Evolutionary conservation across 37 sponge, comb jelly and placozoan genomes (phyloP).

Genomic region (Eunapius fragilis): DNA sequence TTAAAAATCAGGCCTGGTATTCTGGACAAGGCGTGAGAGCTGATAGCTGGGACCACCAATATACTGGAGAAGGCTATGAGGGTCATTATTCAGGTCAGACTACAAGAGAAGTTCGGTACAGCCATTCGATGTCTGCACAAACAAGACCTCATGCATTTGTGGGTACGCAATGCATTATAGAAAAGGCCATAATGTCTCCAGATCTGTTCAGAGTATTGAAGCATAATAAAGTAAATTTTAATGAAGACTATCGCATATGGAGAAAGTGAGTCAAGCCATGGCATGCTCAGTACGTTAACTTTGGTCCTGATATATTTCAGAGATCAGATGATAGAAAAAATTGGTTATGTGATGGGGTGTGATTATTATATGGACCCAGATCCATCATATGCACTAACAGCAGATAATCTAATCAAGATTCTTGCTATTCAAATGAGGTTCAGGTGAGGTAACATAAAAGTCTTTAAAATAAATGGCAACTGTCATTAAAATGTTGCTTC

Average conservation of each 20-base stretch:
- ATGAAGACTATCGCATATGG: slow-evolving; percentile 66
- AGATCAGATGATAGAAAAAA: slow-evolving; percentile 25
- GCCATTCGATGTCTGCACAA: no score
- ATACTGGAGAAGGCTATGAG: no score
- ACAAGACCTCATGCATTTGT: no score
- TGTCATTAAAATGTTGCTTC: no score
- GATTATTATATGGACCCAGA: slow-evolving; percentile 60
- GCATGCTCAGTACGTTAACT: not conserved
- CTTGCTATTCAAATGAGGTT: slow-evolving; percentile 93
- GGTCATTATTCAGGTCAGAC: no score
- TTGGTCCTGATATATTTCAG: no score
- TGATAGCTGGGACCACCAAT: no score
- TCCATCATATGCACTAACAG: slow-evolving; percentile 70
- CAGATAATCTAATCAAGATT: slow-evolving; percentile 83
- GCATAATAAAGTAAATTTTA: slow-evolving; percentile 45
- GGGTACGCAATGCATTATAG: slow-evolving; percentile 4
- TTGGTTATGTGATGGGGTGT: slow-evolving; percentile 50
- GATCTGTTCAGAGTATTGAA: slow-evolving; percentile 47
- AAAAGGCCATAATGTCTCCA: slow-evolving; percentile 40
- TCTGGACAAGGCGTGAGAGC: no score
- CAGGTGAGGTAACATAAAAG: slow-evolving; percentile 28
- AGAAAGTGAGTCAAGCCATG: slow-evolving; percentile 28
- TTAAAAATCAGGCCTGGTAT: no score
- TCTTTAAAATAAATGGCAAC: not conserved
- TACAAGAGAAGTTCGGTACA: no score